phyloP scores from a whole-genome alignment of 2,113 vertebrate species.

The Corapipo altera region DNA sequence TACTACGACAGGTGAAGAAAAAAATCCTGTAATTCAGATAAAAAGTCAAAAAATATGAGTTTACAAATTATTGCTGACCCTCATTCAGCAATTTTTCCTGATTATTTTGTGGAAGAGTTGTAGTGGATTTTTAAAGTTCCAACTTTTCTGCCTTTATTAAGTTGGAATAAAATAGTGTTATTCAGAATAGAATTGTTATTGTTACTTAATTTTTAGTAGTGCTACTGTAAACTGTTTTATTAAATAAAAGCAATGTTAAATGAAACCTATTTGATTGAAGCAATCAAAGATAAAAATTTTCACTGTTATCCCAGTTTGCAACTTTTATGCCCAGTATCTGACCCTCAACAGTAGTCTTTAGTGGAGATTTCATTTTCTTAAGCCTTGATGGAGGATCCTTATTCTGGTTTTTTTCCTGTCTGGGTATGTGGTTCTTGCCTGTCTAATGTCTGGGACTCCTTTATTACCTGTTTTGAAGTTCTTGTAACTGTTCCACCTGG shows the following conservation, averaged over 20 bases:
- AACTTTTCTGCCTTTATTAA: conserved; percentile 4
- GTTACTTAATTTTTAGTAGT: conserved; percentile 1
- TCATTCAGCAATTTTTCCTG: background rate
- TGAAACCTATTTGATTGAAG: background rate
- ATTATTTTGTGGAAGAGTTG: background rate
- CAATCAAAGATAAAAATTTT: background rate
- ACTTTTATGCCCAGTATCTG: background rate
- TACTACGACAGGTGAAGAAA: conserved; percentile 77
- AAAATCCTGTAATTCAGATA: conserved; percentile 27
- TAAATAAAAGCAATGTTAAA: background rate
- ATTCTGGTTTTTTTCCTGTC: background rate
- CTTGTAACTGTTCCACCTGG: conserved; percentile 21
- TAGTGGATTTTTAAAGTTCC: conserved; percentile 33
- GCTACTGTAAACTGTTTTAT: background rate
- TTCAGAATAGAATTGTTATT: conserved; percentile 3
- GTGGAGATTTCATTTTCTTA: background rate
- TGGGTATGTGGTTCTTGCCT: conserved; percentile 1
- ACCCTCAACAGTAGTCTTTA: background rate
- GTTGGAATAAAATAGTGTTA: conserved; percentile 1
- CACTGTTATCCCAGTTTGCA: background rate
- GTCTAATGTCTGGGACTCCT: background rate
- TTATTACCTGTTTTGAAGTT: background rate
- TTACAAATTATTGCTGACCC: background rate
- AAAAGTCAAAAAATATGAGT: conserved; percentile 4
- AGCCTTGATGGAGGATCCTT: background rate